These are phyloP conservation scores for Microplitis mediator DNA, from an alignment of 1,140 invertebrate genomes.

Conservation along the genomic window DNA sequence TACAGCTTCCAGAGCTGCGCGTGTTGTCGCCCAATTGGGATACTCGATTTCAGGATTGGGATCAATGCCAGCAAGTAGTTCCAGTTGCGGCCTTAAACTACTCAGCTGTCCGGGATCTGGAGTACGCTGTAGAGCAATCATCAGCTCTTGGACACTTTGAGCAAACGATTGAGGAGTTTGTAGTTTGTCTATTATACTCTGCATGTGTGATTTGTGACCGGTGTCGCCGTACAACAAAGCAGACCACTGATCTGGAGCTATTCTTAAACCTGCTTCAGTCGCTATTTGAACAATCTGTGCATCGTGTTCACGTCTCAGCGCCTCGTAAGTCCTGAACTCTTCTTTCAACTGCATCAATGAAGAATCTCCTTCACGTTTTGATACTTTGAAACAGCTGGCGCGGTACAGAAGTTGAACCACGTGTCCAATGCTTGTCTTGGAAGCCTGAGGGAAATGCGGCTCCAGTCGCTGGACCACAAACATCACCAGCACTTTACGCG, in stretches of 20 bases:
- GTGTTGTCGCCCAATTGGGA: conserved; percentile 76
- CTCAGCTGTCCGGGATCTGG: conserved; percentile 86
- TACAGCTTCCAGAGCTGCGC: conserved; percentile 79
- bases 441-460: conserved; percentile 95
- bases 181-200: conserved; percentile 95
- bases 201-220: conserved; percentile 97
- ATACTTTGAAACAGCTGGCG: conserved; percentile 98
- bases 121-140: conserved; percentile 89
- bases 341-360: conserved; percentile 99
- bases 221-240: conserved; percentile 94
- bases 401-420: conserved; percentile 97
- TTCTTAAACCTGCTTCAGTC: conserved; percentile 93
- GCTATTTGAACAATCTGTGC: conserved; percentile 98
- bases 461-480: conserved; percentile 97
- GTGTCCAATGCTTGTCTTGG: conserved; percentile 98
- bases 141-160: conserved; percentile 88
- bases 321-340: conserved; percentile 94
- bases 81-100: conserved; percentile 77
- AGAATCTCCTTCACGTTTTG: conserved; percentile 96
- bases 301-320: conserved; percentile 92
- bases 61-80: conserved; percentile 87
- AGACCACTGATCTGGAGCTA: conserved; percentile 98
- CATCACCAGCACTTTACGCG: conserved; percentile 96
- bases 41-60: conserved; percentile 74
- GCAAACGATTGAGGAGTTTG: conserved; percentile 91